A percentile compares a stretch with the other conserved stretches of the same genome.
Evolutionary conservation across 2,797 vertebrate genomes (phyloP).

Genomic region (Parotocinclus haroldoi): DNA sequence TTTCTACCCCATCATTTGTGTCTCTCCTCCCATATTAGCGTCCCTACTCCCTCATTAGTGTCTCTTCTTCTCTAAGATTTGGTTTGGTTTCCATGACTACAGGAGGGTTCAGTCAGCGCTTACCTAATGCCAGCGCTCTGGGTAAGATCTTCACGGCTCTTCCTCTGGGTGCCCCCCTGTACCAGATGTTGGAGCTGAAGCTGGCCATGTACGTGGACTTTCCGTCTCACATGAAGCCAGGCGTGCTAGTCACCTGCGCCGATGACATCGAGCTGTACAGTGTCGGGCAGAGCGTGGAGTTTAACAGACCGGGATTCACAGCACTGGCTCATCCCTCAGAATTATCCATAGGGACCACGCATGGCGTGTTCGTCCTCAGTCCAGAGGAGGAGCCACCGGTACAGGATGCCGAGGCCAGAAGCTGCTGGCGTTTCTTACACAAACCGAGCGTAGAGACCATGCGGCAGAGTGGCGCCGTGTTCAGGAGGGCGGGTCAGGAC

Average conservation of each 20-base stretch:
- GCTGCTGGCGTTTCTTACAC: slow-evolving; percentile 83
- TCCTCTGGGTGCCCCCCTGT: slow-evolving; percentile 82
- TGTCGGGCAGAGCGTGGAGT: slow-evolving; percentile 61
- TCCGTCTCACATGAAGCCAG: slow-evolving; percentile 83
- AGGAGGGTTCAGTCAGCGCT: slow-evolving; percentile 94
- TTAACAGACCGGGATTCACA: slow-evolving; percentile 84
- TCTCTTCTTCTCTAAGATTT: too few relatives aligned
- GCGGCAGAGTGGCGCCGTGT: slow-evolving; percentile 72
- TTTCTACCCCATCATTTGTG: too few relatives aligned
- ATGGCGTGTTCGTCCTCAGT: slow-evolving; percentile 90
- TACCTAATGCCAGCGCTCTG: slow-evolving; percentile 87
- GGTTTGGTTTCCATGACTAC: not conserved
- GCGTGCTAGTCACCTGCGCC: slow-evolving; percentile 83
- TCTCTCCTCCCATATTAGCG: too few relatives aligned
- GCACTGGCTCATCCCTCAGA: slow-evolving; percentile 90
- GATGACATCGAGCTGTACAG: slow-evolving; percentile 94
- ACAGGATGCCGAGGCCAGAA: slow-evolving; percentile 67
- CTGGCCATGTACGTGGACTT: slow-evolving; percentile 92
- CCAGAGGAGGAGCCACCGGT: slow-evolving; percentile 32
- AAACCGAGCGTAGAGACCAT: slow-evolving; percentile 83
- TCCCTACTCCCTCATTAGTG: too few relatives aligned
- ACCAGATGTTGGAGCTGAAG: slow-evolving; percentile 95
- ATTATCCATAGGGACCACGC: slow-evolving; percentile 79
- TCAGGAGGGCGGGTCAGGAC: slow-evolving; percentile 46
- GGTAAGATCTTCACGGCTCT: slow-evolving; percentile 93